Evolutionary conservation across 2,888 invertebrate species (phyloP), one percentile per base, ranked within the genome.

Genomic region (Sinodicranocentrus sp.): DNA sequence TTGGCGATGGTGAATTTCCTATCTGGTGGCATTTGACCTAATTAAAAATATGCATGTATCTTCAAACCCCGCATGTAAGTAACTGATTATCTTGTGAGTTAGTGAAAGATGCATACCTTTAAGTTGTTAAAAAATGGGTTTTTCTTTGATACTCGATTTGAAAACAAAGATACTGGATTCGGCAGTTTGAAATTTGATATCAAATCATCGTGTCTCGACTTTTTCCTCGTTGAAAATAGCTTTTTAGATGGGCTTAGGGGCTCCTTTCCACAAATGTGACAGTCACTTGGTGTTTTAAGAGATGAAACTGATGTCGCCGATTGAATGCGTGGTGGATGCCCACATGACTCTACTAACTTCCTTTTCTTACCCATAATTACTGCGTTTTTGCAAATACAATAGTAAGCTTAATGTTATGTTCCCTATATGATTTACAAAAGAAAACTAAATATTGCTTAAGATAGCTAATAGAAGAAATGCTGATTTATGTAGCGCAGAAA

Each of bases 271-370:
- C 98, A 98, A 87, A 97, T 92, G 44, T 97, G 97, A 91, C 98
- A 98, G 87, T 94, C 94, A 10, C 72, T 33, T 94, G 94, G 92
- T 2, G 80, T 71, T 2, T 57, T 80, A 13, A 80, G 26, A 13
- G 80, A 80, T 26, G 80, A 72, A 1, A 80, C 19, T 39, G 80
- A 80, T 26, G 97, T 97, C 94, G 97, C 95, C 91, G 98, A 98
- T 88, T 96, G 95, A 93, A 97, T 97, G 91, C 98, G 98, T 86
- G 97, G 93, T 91, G 97, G 97, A 93, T 98, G 98, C 88, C 98
- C 97, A 91, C 98, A 98, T n/a, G 83, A 85, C 92, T 98, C 98
- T 90, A 97, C 97, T 90, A 98, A 93, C 91, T 96, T 95, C 91
- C 98, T 94, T 92, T 97, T 97, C 92, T 97, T 98, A 91, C 97